These are phyloP conservation scores for Pinctada fucata DNA, from an alignment of 2,888 invertebrate genomes.

Conservation along the genomic window DNA sequence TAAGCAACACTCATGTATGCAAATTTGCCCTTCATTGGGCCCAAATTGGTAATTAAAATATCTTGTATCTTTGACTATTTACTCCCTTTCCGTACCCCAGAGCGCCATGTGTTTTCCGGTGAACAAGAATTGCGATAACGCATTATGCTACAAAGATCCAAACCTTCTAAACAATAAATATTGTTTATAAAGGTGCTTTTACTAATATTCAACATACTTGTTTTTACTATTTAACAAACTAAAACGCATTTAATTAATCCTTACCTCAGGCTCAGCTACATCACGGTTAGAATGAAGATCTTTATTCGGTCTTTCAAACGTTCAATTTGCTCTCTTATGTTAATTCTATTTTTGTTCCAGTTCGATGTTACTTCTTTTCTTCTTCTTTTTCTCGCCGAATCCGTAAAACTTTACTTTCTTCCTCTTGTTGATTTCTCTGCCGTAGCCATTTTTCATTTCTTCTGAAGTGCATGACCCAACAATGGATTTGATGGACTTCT, in stretches of 20 bases:
- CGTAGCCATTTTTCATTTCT: neutral
- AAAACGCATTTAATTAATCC: neutral
- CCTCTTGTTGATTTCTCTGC: no score
- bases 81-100: neutral
- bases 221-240: neutral
- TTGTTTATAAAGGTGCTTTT: no score
- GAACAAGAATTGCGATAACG: no score
- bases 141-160: no score
- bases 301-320: conserved; percentile 3
- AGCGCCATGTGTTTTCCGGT: neutral
- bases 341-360: conserved; percentile 6
- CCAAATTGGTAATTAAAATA: no score
- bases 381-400: neutral
- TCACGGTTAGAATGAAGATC: conserved; percentile 7
- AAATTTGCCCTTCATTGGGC: no score
- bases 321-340: neutral
- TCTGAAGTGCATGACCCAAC: no score
- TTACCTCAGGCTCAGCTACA: conserved; percentile 16
- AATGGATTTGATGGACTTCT: no score
- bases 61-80: neutral
- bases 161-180: no score
- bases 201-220: no score
- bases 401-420: no score
- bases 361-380: neutral
- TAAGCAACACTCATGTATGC: no score